Evolutionary conservation across 2,888 invertebrate genomes (phyloP).

Genomic region (Drepana falcataria): DNA sequence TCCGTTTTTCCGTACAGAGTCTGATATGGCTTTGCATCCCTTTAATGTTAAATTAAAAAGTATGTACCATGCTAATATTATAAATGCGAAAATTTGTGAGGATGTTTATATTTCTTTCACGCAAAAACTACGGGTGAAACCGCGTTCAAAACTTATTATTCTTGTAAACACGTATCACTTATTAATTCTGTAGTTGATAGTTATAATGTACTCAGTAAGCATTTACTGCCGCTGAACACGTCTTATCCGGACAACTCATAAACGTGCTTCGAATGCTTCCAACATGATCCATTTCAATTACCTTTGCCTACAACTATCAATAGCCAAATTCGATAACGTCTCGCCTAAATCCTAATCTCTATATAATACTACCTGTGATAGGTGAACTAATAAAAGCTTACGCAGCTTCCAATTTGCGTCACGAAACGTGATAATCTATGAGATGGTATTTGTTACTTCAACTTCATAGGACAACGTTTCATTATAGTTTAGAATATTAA

Average conservation of each 20-base stretch:
- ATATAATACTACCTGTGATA: background rate
- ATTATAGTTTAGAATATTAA: no score
- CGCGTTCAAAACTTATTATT: background rate
- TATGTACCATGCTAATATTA: no score
- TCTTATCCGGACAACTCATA: conserved; percentile 39
- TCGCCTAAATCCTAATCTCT: conserved; percentile 7
- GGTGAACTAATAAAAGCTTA: background rate
- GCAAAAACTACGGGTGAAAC: no score
- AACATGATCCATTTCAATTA: conserved; percentile 51
- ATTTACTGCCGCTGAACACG: conserved; percentile 38
- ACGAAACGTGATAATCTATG: background rate
- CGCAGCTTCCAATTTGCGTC: background rate
- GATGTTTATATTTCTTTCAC: no score
- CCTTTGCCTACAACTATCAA: conserved; percentile 42
- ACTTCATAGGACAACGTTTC: background rate
- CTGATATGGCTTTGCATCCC: no score
- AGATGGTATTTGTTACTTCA: background rate
- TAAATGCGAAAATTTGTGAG: no score
- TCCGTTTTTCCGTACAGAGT: no score
- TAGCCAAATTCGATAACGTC: conserved; percentile 46
- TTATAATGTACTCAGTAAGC: conserved; percentile 51
- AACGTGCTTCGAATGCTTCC: conserved; percentile 60
- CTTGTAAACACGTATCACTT: conserved; percentile 37
- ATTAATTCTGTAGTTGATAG: conserved; percentile 56
- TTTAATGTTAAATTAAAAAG: no score